These are phyloP conservation scores for Anolis carolinensis DNA, from an alignment of 2,113 vertebrate species.

Conservation along the genomic window DNA sequence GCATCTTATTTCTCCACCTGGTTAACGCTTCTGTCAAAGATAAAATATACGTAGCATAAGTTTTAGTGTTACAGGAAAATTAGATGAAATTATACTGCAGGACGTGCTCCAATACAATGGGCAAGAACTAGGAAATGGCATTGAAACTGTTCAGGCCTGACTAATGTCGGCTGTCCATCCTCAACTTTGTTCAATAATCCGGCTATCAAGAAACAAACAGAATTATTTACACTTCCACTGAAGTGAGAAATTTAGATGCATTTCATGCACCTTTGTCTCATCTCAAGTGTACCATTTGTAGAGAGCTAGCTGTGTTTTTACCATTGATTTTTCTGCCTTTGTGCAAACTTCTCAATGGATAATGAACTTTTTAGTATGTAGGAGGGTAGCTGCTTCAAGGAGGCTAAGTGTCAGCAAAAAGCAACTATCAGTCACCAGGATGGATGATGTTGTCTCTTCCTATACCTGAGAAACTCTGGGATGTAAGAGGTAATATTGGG, in stretches of 20 bases:
- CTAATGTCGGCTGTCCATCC: neutral
- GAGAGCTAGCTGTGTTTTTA: neutral
- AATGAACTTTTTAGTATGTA: neutral
- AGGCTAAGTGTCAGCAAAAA: conserved; percentile 17
- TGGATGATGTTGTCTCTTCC: conserved; percentile 44
- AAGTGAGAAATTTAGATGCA: conserved; percentile 19
- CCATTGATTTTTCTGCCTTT: accelerated
- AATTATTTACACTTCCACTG: conserved; percentile 7
- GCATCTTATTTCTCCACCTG: neutral
- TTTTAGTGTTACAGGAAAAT: neutral
- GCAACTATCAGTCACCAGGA: conserved; percentile 56
- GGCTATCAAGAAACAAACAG: neutral
- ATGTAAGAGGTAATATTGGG: conserved; percentile 36
- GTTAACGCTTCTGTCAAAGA: neutral
- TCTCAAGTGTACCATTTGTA: neutral
- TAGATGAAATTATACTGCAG: conserved; percentile 20
- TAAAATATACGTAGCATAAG: neutral
- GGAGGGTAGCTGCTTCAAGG: neutral
- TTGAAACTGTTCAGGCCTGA: neutral
- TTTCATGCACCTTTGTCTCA: neutral
- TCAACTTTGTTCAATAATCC: neutral
- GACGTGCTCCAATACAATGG: neutral
- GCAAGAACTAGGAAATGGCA: neutral
- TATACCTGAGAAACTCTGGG: conserved; percentile 5
- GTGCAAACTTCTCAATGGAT: conserved; percentile 22